phyloP scores from a whole-genome alignment of 37 sponge, comb jelly and placozoan species.

The Eunapius fragilis region DNA sequence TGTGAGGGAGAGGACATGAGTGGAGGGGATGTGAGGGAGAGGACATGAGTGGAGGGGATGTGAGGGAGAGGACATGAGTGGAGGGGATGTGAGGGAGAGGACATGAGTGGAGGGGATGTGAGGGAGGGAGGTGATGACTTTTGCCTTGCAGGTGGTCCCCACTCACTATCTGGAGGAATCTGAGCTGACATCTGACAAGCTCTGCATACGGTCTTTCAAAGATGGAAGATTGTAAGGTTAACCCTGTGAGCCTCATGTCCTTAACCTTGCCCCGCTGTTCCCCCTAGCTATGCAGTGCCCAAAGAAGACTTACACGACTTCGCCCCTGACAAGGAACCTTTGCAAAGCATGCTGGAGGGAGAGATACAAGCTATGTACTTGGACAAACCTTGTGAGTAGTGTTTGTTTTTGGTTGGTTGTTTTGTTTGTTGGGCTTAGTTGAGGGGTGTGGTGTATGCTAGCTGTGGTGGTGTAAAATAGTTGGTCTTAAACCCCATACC shows the following conservation, averaged over 20 bases:
- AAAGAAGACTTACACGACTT: conserved; percentile 69
- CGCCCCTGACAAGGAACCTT: conserved; percentile 66
- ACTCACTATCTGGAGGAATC: conserved; percentile 56
- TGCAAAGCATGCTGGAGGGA: conserved; percentile 70
- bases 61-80: neutral
- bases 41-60: neutral
- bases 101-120: no score
- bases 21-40: neutral
- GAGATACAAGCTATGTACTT: conserved; percentile 70
- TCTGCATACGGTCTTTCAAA: conserved; percentile 85
- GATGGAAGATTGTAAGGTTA: conserved; percentile 92
- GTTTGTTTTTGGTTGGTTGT: no score
- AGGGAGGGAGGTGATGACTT: neutral
- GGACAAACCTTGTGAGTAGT: conserved; percentile 62
- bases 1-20: no score
- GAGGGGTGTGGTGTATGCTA: no score
- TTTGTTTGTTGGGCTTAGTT: no score
- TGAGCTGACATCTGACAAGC: conserved; percentile 50
- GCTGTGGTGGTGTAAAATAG: no score
- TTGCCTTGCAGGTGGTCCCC: conserved; percentile 59
- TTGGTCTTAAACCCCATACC: no score
- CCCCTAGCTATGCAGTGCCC: conserved; percentile 59
- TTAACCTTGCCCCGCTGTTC: neutral
- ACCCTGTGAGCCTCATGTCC: neutral
- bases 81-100: neutral